These are phyloP conservation scores for Drosophila picticornis DNA, from an alignment of 2,888 invertebrate genomes.

Conservation along the genomic window DNA sequence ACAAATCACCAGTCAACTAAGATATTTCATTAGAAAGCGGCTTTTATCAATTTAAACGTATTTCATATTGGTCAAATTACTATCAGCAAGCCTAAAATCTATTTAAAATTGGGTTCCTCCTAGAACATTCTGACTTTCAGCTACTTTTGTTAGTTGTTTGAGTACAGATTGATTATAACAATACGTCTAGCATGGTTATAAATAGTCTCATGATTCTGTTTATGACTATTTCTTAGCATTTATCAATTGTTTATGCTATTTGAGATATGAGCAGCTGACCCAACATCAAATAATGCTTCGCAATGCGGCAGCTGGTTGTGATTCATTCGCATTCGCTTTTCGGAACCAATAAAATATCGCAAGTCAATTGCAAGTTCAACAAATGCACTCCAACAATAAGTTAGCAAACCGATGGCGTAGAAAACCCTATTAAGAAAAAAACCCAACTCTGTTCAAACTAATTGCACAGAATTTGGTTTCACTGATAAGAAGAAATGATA, in stretches of 20 bases:
- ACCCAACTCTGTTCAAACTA: conserved; percentile 8
- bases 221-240: neutral
- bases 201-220: conserved; percentile 15
- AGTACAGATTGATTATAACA: neutral
- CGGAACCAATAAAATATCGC: conserved; percentile 4
- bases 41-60: neutral
- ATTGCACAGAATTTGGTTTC: conserved; percentile 7
- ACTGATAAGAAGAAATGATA: conserved; percentile 49
- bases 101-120: neutral
- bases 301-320: conserved; percentile 21
- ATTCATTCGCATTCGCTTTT: conserved; percentile 13
- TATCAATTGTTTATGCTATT: conserved; percentile 26
- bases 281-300: conserved; percentile 21
- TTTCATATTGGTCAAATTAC: neutral
- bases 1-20: neutral
- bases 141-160: neutral
- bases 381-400: conserved; percentile 29
- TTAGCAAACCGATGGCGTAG: conserved; percentile 8
- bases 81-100: neutral
- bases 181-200: neutral
- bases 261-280: conserved; percentile 4
- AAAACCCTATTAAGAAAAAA: conserved; percentile 15
- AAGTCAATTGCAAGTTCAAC: conserved; percentile 32
- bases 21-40: neutral
- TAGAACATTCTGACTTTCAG: neutral